Evolutionary conservation across 2,888 invertebrate species (phyloP), one percentile per base, ranked within the genome.

Genomic region (Orchesella flavescens): DNA sequence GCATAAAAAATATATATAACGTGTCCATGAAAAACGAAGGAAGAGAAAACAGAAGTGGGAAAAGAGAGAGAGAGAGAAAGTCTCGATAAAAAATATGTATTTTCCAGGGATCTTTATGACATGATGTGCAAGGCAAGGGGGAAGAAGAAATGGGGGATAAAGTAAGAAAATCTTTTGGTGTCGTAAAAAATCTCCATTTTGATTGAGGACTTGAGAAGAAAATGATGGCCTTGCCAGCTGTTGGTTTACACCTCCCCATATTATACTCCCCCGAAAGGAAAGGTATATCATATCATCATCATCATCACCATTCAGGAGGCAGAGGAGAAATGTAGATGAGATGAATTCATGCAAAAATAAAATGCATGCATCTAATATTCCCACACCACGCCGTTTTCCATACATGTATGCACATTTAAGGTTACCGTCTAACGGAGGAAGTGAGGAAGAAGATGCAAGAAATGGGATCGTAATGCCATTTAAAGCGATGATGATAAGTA

Each of bases 141-240:
- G 34, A 34, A 15, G 72, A 9, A 63, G 49, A 57, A 34, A 59
- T 44, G 24, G 43, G 21, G 17, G n/a, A 74, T 23, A 44, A 24
- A 46, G 12, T 0, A 23, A 43, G 63, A 74, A 74, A 66, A 34
- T 57, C 43, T 53, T 55, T 57, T 43, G 34, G 46, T 76, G 77
- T 83, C 83, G 68, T 83, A 83, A 84, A 86, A 84, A 83, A 23
- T 86, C 82, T 84, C 66, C 81, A 86, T 84, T 86, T 86, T 84
- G 85, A 86, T 85, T 85, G 85, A 86, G 81, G 13, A 55, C 21
- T 34, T 17, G 43, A 66, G 44, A 66, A 44, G 34, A 34, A 44
- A 74, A 85, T 87, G 87, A 87, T 86, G 76, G 83, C 63, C 72
- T 75, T 72, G 69, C 79, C 87, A 87, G 85, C 85, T 87, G 87